Base-by-base conservation (phyloP, 2,888 invertebrate genomes). In the Drosophila picticornis region DNA sequence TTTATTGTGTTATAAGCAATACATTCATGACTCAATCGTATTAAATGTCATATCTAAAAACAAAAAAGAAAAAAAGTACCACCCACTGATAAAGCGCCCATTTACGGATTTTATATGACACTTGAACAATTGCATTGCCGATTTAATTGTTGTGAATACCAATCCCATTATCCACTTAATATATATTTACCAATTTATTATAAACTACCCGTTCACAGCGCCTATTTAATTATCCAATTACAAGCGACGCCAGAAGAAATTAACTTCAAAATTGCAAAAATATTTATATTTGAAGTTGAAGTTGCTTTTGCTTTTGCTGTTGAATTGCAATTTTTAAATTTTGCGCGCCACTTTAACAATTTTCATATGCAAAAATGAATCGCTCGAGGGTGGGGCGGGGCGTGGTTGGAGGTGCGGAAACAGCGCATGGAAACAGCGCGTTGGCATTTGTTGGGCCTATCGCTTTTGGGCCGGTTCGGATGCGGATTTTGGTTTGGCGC, bases 221-320 rank as follows among this genome's bases (percentile, higher is more conserved):
- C 53, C 80, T 74, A 80, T 86, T 89, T 83, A 87, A 89, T 84
- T 83, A 89, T 87, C 78, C 88, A 86, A 86, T 86, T 88, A 88
- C 72, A 56, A 59, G 36, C 56, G 46, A 13, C 71, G 65, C 60
- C 60, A 72, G 76, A 73, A 72, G 67, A 83, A 81, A 76, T 71
- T 61, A 66, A 84, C 72, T 79, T 74, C 7, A 74, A 84, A 74
- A 67, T 67, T 66, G 55, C 6, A 27, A 62, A 81, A 86, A 81
- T 70, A 70, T 72, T 71, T 74, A 4, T 25, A 59, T 40, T 25
- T 74, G 60, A 64, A 69, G 50, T 68, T 66, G n/a, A n/a, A n/a
- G n/a, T n/a, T n/a, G n/a, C n/a, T n/a, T n/a, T n/a, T n/a, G 52
- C 22, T 59, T 5, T 22, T 43, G 25, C 36, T 31, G 51, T 56